Conservation (phyloP, 2,888 invertebrate species). For the Drosophila prolongata region DNA sequence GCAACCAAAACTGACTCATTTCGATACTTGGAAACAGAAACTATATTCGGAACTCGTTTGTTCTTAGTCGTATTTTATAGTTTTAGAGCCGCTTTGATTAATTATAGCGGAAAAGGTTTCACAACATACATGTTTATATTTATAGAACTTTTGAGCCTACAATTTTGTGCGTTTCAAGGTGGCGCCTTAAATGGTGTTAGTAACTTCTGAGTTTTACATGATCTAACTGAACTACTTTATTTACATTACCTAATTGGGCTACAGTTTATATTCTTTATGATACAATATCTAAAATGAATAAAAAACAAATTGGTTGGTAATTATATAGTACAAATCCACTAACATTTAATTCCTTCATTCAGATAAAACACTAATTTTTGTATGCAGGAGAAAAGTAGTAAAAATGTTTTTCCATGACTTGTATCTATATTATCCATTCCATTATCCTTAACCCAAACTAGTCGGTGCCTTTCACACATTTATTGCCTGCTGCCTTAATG, state of each 20-base stretch:
- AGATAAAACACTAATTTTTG: too few relatives aligned
- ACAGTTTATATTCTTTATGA: too few relatives aligned
- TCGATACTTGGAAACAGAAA: slow-evolving; percentile 25
- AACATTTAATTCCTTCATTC: too few relatives aligned
- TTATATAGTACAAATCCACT: too few relatives aligned
- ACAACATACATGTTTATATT: slow-evolving; percentile 3
- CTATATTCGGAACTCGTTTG: slow-evolving; percentile 47
- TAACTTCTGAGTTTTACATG: too few relatives aligned
- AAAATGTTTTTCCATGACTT: slow-evolving; percentile 3
- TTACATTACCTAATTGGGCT: too few relatives aligned
- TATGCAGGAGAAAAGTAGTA: too few relatives aligned
- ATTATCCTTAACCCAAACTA: slow-evolving; percentile 25
- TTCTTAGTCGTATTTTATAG: slow-evolving; percentile 37
- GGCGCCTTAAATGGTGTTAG: not conserved
- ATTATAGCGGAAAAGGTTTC: slow-evolving; percentile 36
- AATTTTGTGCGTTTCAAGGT: not conserved
- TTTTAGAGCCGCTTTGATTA: slow-evolving; percentile 36
- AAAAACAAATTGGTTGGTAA: too few relatives aligned
- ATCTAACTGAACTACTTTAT: too few relatives aligned
- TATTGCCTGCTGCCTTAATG: slow-evolving; percentile 61
- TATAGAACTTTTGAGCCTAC: not conserved
- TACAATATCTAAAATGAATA: too few relatives aligned
- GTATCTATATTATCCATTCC: not conserved
- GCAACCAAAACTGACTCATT: slow-evolving; percentile 33
- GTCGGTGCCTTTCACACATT: slow-evolving; percentile 36